Evolutionary conservation across 2,113 vertebrate genomes (phyloP).

Genomic region (Bubo bubo): DNA sequence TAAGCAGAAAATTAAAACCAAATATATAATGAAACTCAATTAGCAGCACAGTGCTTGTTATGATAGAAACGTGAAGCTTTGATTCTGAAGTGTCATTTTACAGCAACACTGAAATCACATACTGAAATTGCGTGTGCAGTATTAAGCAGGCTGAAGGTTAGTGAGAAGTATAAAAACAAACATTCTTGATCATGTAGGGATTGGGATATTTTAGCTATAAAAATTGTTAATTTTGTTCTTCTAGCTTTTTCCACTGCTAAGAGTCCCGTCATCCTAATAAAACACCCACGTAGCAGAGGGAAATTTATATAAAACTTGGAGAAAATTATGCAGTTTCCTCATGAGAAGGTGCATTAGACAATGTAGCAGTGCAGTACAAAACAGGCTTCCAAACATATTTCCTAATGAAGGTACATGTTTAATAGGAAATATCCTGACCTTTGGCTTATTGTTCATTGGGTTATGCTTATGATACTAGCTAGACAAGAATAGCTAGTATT

Average conservation of each 20-base stretch:
- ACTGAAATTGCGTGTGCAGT: rapidly evolving
- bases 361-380: neutral
- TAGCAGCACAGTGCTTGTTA: neutral
- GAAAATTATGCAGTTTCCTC: neutral
- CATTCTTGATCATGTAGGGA: neutral
- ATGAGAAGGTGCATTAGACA: neutral
- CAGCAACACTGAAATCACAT: neutral
- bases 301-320: neutral
- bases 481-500: neutral
- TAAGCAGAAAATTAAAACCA: neutral
- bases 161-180: neutral
- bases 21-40: neutral
- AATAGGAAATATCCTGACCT: neutral
- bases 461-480: neutral
- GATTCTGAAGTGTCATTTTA: neutral
- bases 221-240: neutral
- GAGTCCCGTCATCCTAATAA: neutral
- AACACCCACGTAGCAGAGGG: neutral
- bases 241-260: neutral
- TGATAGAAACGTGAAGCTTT: neutral
- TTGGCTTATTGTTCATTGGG: neutral
- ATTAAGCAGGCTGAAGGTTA: neutral
- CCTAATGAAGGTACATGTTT: neutral
- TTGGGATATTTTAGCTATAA: neutral
- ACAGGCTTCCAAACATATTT: neutral